A percentile compares a stretch with the other conserved stretches of the same genome.
These are phyloP conservation scores for Drosophila diplacantha DNA, from an alignment of 2,888 invertebrate genomes.

Conservation along the genomic window DNA sequence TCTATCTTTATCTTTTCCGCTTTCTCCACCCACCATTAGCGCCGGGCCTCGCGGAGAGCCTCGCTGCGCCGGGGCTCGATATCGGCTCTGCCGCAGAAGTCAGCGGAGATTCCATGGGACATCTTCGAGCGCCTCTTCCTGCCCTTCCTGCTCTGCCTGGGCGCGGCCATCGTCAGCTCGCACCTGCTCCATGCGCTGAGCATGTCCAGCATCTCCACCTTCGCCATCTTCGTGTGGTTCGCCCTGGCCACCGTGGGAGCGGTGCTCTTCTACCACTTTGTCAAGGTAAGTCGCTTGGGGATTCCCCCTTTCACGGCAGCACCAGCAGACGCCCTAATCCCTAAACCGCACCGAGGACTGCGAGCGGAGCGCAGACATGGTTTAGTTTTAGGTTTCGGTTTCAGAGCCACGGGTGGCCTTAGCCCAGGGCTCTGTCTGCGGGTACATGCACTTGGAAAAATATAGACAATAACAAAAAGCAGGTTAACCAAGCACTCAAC, in stretches of 20 bases:
- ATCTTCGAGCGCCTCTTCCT: slow-evolving; percentile 85
- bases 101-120: slow-evolving; percentile 84
- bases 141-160: slow-evolving; percentile 89
- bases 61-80: slow-evolving; percentile 81
- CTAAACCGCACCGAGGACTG: slow-evolving; percentile 30
- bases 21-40: slow-evolving; percentile 54
- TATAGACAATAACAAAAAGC: background rate
- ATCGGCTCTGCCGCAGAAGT: slow-evolving; percentile 80
- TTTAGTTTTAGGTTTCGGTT: slow-evolving; percentile 52
- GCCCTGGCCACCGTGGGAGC: slow-evolving; percentile 85
- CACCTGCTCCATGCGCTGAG: slow-evolving; percentile 84
- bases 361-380: slow-evolving; percentile 8
- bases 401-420: slow-evolving; percentile 36
- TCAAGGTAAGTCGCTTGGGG: slow-evolving; percentile 83
- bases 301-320: background rate
- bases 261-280: slow-evolving; percentile 89
- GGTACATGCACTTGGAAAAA: slow-evolving; percentile 2
- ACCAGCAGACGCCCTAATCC: slow-evolving; percentile 59
- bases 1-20: slow-evolving; percentile 18
- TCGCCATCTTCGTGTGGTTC: slow-evolving; percentile 88
- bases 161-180: slow-evolving; percentile 86
- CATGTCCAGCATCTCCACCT: slow-evolving; percentile 86
- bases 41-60: slow-evolving; percentile 78
- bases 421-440: slow-evolving; percentile 45
- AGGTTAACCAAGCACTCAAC: background rate